Percentiles rank a stretch among this genome's conserved stretches.
phyloP scores from a whole-genome alignment of 2,888 invertebrate species.

The Mechanitis messenoides region DNA sequence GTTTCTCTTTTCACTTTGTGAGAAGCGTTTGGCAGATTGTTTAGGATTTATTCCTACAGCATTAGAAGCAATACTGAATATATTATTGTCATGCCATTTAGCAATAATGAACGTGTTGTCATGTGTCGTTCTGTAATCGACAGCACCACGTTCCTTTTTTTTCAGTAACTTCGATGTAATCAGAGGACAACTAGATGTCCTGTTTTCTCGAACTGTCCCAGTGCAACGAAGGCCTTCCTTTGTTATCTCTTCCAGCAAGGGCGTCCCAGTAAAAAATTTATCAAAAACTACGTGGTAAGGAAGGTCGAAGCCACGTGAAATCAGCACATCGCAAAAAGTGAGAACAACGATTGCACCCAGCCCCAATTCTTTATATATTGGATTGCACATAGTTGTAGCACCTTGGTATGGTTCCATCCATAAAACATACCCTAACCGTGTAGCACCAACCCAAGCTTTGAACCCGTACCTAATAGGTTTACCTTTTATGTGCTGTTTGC shows the following conservation, averaged over 20 bases:
- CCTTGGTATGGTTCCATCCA: conserved; percentile 32
- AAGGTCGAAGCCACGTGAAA: no score
- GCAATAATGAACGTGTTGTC: no score
- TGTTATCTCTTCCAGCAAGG: conserved; percentile 25
- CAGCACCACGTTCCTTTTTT: conserved; percentile 28
- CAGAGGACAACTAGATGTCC: conserved; percentile 32
- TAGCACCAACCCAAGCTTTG: conserved; percentile 33
- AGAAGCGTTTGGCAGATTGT: no score
- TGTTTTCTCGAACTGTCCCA: conserved; percentile 30
- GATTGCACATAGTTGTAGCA: conserved; percentile 28
- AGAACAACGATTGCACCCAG: no score
- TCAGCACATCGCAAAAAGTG: no score
- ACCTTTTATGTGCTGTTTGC: no score
- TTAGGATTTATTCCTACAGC: no score
- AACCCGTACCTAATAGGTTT: conserved; percentile 7
- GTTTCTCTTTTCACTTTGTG: no score
- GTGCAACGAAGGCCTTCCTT: conserved; percentile 7
- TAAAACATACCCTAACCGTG: conserved; percentile 32
- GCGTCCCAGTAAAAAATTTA: conserved; percentile 29
- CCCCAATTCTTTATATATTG: no score
- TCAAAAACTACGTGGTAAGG: conserved; percentile 22
- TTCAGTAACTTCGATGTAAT: conserved; percentile 30
- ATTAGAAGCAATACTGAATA: neutral
- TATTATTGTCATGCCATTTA: no score
- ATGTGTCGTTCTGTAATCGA: no score